Percentiles rank a stretch among this genome's conserved stretches.
phyloP scores from a whole-genome alignment of 2,797 vertebrate genomes.

The Acanthis flammea region DNA sequence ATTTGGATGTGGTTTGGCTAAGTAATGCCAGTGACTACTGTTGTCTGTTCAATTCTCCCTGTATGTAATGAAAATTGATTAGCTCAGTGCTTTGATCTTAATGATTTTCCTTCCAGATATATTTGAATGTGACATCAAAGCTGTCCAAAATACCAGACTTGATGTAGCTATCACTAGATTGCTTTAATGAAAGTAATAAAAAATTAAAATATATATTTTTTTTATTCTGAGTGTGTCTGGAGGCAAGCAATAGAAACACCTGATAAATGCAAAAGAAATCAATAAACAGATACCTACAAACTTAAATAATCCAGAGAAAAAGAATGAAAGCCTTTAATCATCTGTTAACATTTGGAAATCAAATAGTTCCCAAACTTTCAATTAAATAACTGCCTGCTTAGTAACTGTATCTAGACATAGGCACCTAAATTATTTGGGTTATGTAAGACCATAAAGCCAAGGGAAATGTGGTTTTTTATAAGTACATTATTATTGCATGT shows the following conservation, averaged over 20 bases:
- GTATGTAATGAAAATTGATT: neutral
- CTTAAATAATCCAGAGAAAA: neutral
- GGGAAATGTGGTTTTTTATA: neutral
- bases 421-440: neutral
- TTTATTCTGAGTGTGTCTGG: neutral
- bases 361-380: neutral
- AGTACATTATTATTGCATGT: neutral
- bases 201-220: neutral
- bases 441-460: neutral
- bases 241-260: neutral
- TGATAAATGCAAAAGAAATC: neutral
- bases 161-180: neutral
- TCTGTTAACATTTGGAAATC: neutral
- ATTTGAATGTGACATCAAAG: constrained; percentile 1
- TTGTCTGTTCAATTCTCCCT: neutral
- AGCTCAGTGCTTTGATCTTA: constrained; percentile 6
- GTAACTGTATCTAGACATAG: neutral
- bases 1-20: neutral
- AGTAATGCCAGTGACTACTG: neutral
- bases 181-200: neutral
- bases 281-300: neutral
- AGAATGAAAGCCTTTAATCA: neutral
- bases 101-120: neutral
- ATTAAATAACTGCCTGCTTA: neutral
- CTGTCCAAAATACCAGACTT: neutral